phyloP scores from a whole-genome alignment of 2,797 vertebrate species.

The Acanthurus lineatus region DNA sequence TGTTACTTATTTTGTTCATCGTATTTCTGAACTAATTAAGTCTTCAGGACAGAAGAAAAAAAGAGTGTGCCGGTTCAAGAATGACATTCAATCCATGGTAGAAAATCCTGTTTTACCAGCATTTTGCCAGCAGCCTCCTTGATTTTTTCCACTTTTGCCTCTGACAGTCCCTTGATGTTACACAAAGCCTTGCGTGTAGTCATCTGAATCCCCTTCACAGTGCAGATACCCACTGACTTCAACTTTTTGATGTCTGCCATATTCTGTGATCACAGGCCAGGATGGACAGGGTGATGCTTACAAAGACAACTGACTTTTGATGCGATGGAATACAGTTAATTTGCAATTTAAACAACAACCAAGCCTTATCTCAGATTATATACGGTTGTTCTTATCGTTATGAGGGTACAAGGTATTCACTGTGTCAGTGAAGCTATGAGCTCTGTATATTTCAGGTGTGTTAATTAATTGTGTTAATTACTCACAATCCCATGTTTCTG shows the following conservation, averaged over 20 bases:
- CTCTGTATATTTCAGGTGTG: neutral
- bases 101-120: conserved; percentile 83
- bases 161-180: conserved; percentile 97
- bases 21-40: neutral
- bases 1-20: neutral
- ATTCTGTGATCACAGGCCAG: conserved; percentile 84
- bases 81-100: neutral
- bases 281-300: neutral
- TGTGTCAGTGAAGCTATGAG: too few relatives aligned
- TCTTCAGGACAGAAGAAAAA: too few relatives aligned
- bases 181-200: conserved; percentile 93
- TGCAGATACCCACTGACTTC: conserved; percentile 97
- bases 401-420: neutral
- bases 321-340: neutral
- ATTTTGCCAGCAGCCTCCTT: conserved; percentile 98
- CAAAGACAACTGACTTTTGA: neutral
- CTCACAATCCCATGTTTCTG: conserved; percentile 99
- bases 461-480: conserved; percentile 39
- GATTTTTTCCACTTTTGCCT: conserved; percentile 99
- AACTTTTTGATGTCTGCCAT: conserved; percentile 97
- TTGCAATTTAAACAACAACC: neutral
- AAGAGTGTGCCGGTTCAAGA: neutral
- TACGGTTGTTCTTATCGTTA: neutral
- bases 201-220: conserved; percentile 98
- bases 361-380: neutral